Conservation (phyloP, 64 coral and sea anemone species). For the Porites australiensis region DNA sequence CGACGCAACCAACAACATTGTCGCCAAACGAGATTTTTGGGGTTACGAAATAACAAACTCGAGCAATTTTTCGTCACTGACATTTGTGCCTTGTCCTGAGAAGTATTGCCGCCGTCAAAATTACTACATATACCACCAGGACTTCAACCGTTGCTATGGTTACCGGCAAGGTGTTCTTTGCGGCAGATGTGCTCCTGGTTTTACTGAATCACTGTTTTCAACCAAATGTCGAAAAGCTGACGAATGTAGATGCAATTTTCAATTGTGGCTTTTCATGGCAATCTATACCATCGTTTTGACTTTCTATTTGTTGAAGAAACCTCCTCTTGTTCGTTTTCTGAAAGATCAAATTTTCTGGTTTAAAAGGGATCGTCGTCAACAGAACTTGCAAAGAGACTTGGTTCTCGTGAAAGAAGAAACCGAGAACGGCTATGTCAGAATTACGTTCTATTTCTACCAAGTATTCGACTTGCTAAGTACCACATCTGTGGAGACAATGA, state of each 20-base stretch:
- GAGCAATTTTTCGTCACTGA: background rate
- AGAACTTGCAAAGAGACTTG: background rate
- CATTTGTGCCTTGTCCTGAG: constrained; percentile 53
- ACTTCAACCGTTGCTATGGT: constrained; percentile 61
- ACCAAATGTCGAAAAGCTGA: constrained; percentile 17
- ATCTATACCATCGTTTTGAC: constrained; percentile 24
- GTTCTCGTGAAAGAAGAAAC: background rate
- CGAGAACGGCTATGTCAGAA: constrained; percentile 49
- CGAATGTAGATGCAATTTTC: constrained; percentile 27
- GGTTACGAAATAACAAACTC: constrained; percentile 19
- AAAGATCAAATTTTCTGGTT: constrained; percentile 61
- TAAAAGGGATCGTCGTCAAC: background rate
- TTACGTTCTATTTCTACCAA: constrained; percentile 82
- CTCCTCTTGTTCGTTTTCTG: constrained; percentile 24
- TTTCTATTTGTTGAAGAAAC: constrained; percentile 49
- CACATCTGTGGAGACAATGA: background rate
- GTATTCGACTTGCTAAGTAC: constrained; percentile 49
- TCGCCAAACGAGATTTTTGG: constrained; percentile 58
- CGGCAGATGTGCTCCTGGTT: constrained; percentile 49
- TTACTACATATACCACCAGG: background rate
- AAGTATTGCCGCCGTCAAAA: constrained; percentile 31
- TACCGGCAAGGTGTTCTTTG: constrained; percentile 54
- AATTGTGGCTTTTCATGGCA: constrained; percentile 52
- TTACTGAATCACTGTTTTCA: constrained; percentile 54
- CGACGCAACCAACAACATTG: background rate